Evolutionary conservation across 2,113 vertebrate species (phyloP).

Genomic region (Tiliqua scincoides): DNA sequence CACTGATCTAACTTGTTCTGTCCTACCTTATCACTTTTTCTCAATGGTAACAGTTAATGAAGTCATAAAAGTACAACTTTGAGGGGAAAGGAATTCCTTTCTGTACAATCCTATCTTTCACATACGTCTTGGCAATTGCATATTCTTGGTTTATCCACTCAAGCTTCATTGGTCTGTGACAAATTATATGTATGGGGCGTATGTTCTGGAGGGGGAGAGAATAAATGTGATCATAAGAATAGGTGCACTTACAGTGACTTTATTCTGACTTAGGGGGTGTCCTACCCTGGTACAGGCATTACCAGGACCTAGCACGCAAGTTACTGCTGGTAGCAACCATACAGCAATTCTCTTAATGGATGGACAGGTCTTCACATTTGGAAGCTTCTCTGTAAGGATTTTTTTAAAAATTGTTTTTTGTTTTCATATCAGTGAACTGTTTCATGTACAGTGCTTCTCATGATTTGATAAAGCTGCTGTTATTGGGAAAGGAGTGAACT

Average conservation of each 20-base stretch:
- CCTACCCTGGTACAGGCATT: conserved; percentile 95
- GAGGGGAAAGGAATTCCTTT: background rate
- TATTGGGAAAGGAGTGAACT: too few species aligned
- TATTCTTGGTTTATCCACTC: background rate
- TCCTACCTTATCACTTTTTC: background rate
- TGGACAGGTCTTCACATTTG: conserved; percentile 98
- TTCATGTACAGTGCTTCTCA: conserved; percentile 29
- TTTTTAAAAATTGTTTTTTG: conserved; percentile 19
- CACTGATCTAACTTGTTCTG: background rate
- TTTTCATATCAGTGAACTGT: conserved; percentile 6
- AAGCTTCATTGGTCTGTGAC: background rate
- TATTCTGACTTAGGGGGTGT: conserved; percentile 85
- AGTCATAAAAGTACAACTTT: too few species aligned
- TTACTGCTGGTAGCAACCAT: conserved; percentile 97
- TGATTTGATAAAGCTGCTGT: background rate
- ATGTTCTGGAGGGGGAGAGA: background rate
- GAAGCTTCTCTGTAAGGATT: conserved; percentile 95
- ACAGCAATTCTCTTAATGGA: conserved; percentile 95
- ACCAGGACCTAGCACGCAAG: conserved; percentile 91
- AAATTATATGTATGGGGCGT: background rate
- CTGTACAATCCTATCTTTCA: background rate
- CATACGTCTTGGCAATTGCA: background rate
- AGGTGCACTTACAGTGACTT: conserved; percentile 14
- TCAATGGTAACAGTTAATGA: background rate
- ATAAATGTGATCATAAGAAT: background rate